A percentile compares a stretch with the other conserved stretches of the same genome.
Conservation (phyloP, 53 echinoderm and acorn worm genomes). For the Arbacia lixula region DNA sequence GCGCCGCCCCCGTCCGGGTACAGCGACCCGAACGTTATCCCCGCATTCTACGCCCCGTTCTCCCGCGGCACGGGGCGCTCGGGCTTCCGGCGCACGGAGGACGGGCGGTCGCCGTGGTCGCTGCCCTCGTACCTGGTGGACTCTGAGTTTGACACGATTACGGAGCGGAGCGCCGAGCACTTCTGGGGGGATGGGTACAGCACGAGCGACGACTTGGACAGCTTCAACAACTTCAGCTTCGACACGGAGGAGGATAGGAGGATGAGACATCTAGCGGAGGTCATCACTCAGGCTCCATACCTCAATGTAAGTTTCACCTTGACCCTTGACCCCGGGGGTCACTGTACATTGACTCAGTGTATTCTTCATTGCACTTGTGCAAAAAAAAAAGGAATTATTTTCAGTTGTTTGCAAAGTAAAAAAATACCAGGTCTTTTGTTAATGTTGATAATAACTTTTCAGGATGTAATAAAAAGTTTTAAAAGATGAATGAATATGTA, state of each 20-base stretch:
- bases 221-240: slow-evolving; percentile 41
- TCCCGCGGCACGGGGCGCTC: slow-evolving; percentile 5
- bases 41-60: not conserved
- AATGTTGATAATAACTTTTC: too few species aligned
- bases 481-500: too few species aligned
- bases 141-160: not conserved
- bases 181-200: slow-evolving; percentile 48
- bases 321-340: too few species aligned
- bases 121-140: slow-evolving; percentile 30
- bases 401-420: too few species aligned
- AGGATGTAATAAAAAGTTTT: too few species aligned
- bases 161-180: not conserved
- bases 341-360: too few species aligned
- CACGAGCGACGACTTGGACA: slow-evolving; percentile 31
- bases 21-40: not conserved
- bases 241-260: slow-evolving; percentile 78
- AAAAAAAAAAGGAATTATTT: too few species aligned
- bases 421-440: too few species aligned
- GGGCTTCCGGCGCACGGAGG: not conserved
- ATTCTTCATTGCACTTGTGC: too few species aligned
- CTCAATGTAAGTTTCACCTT: slow-evolving; percentile 71
- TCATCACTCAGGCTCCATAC: slow-evolving; percentile 80
- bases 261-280: slow-evolving; percentile 75
- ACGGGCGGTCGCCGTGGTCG: not conserved
- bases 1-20: not conserved